Conservation (phyloP, 1,140 invertebrate species). For the Diorhabda elongata region DNA sequence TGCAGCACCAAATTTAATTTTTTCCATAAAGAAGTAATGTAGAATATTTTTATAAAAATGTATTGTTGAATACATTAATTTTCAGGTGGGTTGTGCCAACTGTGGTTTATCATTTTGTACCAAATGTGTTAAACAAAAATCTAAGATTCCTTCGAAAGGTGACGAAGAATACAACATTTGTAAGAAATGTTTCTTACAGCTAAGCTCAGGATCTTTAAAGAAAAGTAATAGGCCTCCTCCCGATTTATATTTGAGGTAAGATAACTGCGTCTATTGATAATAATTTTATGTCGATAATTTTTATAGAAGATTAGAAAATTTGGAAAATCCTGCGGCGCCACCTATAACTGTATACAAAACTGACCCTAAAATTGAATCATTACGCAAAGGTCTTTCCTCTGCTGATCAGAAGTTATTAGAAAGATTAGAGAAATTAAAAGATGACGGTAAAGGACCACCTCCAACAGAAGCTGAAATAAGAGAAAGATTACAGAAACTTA, state of each 20-base stretch:
- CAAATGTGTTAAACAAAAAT: conserved; percentile 56
- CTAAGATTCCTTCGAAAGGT: conserved; percentile 41
- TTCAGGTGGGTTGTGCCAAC: conserved; percentile 57
- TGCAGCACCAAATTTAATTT: conserved; percentile 51
- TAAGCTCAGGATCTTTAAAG: conserved; percentile 26
- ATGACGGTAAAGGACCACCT: conserved; percentile 45
- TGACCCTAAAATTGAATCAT: conserved; percentile 45
- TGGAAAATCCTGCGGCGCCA: conserved; percentile 47
- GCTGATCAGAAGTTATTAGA: conserved; percentile 54
- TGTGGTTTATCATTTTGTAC: conserved; percentile 62
- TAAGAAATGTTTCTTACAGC: conserved; percentile 43
- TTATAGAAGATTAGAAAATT: conserved; percentile 44
- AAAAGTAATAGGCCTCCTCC: conserved; percentile 45
- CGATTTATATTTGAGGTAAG: conserved; percentile 52
- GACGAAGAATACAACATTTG: conserved; percentile 49
- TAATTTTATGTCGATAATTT: conserved; percentile 14
- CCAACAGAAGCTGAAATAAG: conserved; percentile 53
- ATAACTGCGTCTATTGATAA: not conserved
- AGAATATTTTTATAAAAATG: too few relatives aligned
- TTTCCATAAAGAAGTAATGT: conserved; percentile 51
- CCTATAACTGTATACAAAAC: conserved; percentile 52
- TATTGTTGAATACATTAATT: not conserved
- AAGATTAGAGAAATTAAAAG: conserved; percentile 58
- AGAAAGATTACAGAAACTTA: conserved; percentile 54
- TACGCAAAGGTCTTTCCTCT: conserved; percentile 45